A percentile compares a stretch with the other conserved stretches of the same genome.
Evolutionary conservation across 2,888 invertebrate species (phyloP).

Genomic region (Rhodophaea formosa): DNA sequence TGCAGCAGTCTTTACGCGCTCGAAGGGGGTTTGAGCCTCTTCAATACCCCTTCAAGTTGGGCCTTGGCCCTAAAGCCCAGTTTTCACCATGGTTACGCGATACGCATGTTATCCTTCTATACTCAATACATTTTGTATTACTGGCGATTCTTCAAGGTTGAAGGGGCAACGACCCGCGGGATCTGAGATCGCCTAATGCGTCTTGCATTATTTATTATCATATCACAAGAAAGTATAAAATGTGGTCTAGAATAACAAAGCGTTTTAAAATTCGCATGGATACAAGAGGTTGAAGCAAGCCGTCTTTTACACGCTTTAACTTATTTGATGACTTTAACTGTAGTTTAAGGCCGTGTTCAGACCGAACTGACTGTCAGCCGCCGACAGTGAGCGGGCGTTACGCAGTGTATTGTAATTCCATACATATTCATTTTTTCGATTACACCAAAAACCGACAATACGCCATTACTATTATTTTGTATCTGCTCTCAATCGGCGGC

Average conservation of each 20-base stretch:
- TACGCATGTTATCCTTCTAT: neutral
- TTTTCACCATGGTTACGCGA: no score
- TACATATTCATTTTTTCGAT: no score
- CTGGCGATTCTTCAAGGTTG: slow-evolving; percentile 26
- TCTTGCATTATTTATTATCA: slow-evolving; percentile 10
- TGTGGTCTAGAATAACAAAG: neutral
- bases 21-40: no score
- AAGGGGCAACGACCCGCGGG: slow-evolving; percentile 27
- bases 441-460: no score
- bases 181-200: slow-evolving; percentile 2
- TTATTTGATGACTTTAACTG: neutral
- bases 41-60: no score
- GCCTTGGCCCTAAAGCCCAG: no score
- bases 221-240: slow-evolving; percentile 1
- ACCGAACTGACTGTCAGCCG: no score
- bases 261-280: neutral
- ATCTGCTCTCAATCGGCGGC: no score
- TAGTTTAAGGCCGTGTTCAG: neutral
- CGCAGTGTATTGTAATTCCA: no score
- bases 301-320: neutral
- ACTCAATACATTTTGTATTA: neutral
- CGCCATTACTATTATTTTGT: no score
- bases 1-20: no score
- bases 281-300: neutral
- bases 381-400: no score